Percentiles rank a stretch among this genome's conserved stretches.
Evolutionary conservation across 2,113 vertebrate species (phyloP).

Genomic region (Charadrius vociferus): DNA sequence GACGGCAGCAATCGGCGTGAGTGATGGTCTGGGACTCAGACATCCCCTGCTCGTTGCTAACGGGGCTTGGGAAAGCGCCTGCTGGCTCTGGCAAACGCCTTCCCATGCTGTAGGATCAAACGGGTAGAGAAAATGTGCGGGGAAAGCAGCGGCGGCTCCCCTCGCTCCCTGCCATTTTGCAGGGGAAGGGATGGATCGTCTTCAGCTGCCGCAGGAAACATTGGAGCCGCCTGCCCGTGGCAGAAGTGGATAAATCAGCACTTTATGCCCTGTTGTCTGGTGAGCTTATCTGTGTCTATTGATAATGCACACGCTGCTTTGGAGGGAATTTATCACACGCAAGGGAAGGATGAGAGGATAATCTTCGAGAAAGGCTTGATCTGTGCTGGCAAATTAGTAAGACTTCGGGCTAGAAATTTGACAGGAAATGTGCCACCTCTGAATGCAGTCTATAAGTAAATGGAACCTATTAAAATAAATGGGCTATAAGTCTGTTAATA

Average conservation of each 20-base stretch:
- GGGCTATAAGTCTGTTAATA: neutral
- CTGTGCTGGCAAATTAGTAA: neutral
- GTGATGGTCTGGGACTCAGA: neutral
- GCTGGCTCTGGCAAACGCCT: neutral
- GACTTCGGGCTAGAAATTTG: neutral
- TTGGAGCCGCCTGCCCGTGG: fast-evolving
- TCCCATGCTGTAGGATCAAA: neutral
- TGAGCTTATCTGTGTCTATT: neutral
- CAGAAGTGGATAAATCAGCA: neutral
- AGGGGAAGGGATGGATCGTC: neutral
- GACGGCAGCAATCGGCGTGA: neutral
- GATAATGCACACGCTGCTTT: neutral
- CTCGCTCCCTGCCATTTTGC: fast-evolving
- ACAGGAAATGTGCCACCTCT: neutral
- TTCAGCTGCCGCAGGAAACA: neutral
- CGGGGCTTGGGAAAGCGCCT: neutral
- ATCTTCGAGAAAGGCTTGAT: neutral
- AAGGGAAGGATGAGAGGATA: neutral
- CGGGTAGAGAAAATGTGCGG: neutral
- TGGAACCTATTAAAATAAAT: neutral
- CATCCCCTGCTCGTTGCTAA: neutral
- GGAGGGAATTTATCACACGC: neutral
- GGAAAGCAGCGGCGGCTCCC: fast-evolving
- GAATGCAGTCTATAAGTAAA: neutral
- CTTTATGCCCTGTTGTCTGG: neutral